Conservation (phyloP, 2,888 invertebrate species). For the Zele albiditarsus region DNA sequence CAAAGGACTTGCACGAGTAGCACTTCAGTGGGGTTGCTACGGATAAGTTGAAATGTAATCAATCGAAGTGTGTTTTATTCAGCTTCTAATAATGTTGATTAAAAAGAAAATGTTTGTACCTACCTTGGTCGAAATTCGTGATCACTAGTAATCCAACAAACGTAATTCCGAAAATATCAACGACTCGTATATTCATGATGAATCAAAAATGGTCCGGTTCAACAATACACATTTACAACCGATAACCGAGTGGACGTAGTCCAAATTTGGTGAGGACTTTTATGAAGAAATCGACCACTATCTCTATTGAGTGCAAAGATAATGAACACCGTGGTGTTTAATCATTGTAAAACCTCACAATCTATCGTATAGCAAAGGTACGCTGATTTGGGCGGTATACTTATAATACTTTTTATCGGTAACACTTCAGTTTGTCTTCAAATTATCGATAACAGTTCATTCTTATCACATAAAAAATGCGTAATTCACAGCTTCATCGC, state of each 20-base stretch:
- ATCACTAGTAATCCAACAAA: neutral
- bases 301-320: neutral
- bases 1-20: neutral
- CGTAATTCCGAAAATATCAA: neutral
- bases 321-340: neutral
- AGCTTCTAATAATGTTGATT: neutral
- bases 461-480: neutral
- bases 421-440: neutral
- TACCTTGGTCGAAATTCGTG: conserved; percentile 1
- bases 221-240: neutral
- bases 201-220: neutral
- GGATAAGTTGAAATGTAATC: neutral
- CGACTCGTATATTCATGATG: neutral
- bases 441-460: neutral
- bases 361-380: neutral
- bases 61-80: neutral
- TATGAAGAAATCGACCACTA: neutral
- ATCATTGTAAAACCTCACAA: neutral
- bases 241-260: neutral
- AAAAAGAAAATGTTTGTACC: neutral
- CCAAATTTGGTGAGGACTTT: neutral
- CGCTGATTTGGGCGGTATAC: neutral
- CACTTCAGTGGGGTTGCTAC: conserved; percentile 2
- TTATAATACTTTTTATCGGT: neutral
- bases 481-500: neutral